Conservation (phyloP, 2,113 vertebrate species). For the Paracanthobrama guichenoti region DNA sequence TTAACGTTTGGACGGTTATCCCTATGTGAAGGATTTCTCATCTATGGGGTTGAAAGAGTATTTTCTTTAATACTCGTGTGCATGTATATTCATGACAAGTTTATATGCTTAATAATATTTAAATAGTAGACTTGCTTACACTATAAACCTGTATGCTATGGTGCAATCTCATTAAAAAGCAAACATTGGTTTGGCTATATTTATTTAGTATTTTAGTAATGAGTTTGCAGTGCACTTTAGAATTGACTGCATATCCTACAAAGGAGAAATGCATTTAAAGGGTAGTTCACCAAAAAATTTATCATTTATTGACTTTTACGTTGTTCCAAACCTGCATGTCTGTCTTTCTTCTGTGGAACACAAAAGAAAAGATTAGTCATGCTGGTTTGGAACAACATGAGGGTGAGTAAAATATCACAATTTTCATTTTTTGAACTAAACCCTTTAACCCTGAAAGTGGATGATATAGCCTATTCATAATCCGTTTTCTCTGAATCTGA, state of each 20-base stretch:
- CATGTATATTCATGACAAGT: not conserved
- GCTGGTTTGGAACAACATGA: not conserved
- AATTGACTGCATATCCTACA: not conserved
- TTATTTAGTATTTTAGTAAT: not conserved
- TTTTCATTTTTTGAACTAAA: not conserved
- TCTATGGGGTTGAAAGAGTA: not conserved
- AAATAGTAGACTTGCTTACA: not conserved
- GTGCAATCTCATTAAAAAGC: not conserved
- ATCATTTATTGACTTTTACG: not conserved
- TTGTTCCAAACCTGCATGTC: not conserved
- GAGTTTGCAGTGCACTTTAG: not conserved
- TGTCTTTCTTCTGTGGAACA: not conserved
- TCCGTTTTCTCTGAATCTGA: not conserved
- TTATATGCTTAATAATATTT: not conserved
- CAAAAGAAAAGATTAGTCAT: not conserved
- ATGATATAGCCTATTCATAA: not conserved
- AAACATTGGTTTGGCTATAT: not conserved
- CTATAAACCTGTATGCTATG: not conserved
- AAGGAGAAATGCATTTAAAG: not conserved
- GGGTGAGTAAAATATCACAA: not conserved
- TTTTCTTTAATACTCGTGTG: not conserved
- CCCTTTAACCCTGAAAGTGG: not conserved
- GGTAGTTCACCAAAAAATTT: not conserved
- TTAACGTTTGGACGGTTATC: not conserved
- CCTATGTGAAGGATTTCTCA: too few relatives aligned